Evolutionary conservation across 23 tunicate species (phyloP).

Genomic region (Corella eumyota): DNA sequence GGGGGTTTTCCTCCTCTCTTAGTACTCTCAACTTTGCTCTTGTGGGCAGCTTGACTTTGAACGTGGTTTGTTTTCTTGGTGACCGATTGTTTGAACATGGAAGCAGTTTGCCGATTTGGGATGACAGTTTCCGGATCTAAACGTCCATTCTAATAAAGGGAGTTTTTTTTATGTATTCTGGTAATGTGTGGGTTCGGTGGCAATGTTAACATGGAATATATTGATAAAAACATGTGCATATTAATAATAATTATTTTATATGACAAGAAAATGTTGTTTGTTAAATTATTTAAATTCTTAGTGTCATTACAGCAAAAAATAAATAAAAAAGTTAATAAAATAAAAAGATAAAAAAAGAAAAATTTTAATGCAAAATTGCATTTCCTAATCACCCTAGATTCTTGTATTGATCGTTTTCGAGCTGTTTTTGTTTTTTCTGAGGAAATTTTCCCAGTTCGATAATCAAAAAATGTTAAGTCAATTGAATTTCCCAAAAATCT

Average conservation of each 20-base stretch:
- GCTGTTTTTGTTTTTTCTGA: constrained; percentile 25
- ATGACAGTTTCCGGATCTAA: constrained; percentile 45
- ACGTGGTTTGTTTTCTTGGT: constrained; percentile 81
- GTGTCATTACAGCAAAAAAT: no score
- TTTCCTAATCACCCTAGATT: background rate
- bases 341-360: no score
- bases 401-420: background rate
- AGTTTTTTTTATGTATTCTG: no score
- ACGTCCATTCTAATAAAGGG: constrained; percentile 16
- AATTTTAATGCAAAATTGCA: background rate
- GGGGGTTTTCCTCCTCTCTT: constrained; percentile 26
- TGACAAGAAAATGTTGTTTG: no score
- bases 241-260: no score
- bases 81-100: constrained; percentile 85
- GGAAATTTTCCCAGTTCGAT: constrained; percentile 46
- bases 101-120: constrained; percentile 71
- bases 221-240: no score
- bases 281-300: no score
- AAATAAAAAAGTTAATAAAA: no score
- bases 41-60: constrained; percentile 34
- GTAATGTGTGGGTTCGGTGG: no score
- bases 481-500: constrained; percentile 34
- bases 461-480: constrained; percentile 69
- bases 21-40: no score
- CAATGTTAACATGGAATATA: no score